Evolutionary conservation across 2,888 invertebrate genomes (phyloP).

Genomic region (Balanococcus diminutus): DNA sequence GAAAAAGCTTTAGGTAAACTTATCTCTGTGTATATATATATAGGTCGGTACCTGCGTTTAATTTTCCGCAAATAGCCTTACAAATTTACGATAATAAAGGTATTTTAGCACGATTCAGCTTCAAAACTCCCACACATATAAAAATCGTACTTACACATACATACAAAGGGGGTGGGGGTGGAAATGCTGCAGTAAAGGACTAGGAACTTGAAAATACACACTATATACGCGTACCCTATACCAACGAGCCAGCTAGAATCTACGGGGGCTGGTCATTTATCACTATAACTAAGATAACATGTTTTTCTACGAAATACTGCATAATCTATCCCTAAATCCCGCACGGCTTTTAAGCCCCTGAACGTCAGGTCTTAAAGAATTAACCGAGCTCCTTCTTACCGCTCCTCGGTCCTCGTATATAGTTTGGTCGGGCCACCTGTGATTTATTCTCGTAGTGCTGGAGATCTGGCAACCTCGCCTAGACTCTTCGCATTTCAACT

Average conservation of each 20-base stretch:
- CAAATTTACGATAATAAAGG: neutral
- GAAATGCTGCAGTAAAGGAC: no score
- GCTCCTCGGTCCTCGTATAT: no score
- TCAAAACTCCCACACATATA: neutral
- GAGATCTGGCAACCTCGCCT: constrained; percentile 4
- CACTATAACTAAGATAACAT: constrained; percentile 32
- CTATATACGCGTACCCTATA: neutral
- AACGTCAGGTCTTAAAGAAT: constrained; percentile 19
- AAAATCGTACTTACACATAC: neutral
- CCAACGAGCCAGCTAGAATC: neutral
- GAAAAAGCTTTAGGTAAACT: neutral
- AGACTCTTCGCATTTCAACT: neutral
- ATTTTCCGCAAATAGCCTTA: neutral
- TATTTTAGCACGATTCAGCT: neutral
- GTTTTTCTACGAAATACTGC: constrained; percentile 38
- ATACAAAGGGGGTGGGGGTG: neutral
- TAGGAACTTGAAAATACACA: neutral
- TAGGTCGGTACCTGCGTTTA: neutral
- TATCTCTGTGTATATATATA: neutral
- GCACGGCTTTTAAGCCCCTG: neutral
- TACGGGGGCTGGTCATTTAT: constrained; percentile 2
- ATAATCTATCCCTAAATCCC: constrained; percentile 42
- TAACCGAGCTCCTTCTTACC: constrained; percentile 30
- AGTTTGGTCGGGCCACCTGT: constrained; percentile 3
- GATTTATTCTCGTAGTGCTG: neutral